Evolutionary conservation across 2,797 vertebrate genomes (phyloP).

Genomic region (Phalanger gymnotis): DNA sequence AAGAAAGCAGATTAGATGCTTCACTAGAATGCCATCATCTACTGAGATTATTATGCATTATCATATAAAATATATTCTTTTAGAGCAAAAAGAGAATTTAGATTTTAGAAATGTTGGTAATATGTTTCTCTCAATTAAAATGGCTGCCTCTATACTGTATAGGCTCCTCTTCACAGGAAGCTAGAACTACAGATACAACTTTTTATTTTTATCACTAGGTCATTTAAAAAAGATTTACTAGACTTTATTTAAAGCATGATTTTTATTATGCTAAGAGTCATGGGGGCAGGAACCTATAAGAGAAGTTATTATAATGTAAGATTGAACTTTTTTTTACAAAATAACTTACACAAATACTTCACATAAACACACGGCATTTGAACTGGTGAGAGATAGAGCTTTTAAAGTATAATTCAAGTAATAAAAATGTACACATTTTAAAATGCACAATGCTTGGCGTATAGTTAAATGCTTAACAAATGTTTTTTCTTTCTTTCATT

Average conservation of each 20-base stretch:
- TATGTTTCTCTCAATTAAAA: slow-evolving; percentile 11
- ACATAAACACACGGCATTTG: neutral
- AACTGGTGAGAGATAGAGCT: neutral
- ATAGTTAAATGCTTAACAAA: neutral
- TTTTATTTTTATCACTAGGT: neutral
- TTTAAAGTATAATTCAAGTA: neutral
- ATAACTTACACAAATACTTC: neutral
- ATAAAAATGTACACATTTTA: neutral
- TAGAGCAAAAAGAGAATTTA: neutral
- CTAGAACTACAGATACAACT: neutral
- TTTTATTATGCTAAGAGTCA: neutral
- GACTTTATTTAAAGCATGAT: neutral
- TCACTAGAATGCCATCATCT: neutral
- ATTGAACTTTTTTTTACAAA: neutral
- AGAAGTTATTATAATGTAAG: too few species aligned
- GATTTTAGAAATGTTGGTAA: neutral
- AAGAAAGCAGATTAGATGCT: neutral
- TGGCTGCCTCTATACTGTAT: neutral
- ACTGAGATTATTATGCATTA: neutral
- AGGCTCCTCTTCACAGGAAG: neutral
- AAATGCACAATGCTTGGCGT: neutral
- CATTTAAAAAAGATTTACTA: neutral
- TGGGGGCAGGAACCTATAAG: neutral
- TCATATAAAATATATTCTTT: slow-evolving; percentile 15
- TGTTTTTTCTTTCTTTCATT: neutral